Evolutionary conservation across 2,113 vertebrate genomes (phyloP).

Genomic region (Hoplias malabaricus): DNA sequence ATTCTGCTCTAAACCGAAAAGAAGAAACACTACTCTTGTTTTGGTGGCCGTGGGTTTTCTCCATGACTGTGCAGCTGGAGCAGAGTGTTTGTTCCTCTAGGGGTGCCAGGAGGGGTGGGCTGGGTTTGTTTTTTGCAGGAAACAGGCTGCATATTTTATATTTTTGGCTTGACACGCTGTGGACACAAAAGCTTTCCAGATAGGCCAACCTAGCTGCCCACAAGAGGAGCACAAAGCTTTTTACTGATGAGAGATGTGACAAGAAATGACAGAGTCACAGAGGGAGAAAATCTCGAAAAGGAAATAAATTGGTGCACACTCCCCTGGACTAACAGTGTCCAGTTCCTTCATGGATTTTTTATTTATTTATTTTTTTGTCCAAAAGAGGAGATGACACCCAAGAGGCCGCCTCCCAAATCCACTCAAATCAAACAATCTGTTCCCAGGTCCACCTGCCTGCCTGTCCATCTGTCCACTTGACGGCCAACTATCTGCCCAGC

Average conservation of each 20-base stretch:
- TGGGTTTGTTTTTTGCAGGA: constrained; percentile 3
- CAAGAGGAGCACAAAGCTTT: not conserved
- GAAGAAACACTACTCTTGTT: not conserved
- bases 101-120: not conserved
- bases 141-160: constrained; percentile 7
- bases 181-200: constrained; percentile 21
- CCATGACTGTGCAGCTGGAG: not conserved
- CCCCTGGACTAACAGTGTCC: not conserved
- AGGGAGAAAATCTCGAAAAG: constrained; percentile 19
- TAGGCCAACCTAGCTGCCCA: not conserved
- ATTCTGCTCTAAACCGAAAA: not conserved
- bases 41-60: not conserved
- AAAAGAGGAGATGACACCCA: constrained; percentile 2
- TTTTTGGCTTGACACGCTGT: constrained; percentile 11
- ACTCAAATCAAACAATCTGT: not conserved
- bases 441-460: constrained; percentile 1
- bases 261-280: constrained; percentile 8
- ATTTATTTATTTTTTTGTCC: no score
- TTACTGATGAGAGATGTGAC: constrained; percentile 19
- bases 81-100: not conserved
- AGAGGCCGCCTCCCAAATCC: not conserved
- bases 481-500: not conserved
- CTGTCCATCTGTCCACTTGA: not conserved
- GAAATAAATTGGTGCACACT: constrained; percentile 5
- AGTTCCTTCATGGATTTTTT: not conserved